A percentile compares a stretch with the other conserved stretches of the same genome.
These are phyloP conservation scores for Xenopus borealis DNA, from an alignment of 2,113 vertebrate genomes.

Conservation along the genomic window DNA sequence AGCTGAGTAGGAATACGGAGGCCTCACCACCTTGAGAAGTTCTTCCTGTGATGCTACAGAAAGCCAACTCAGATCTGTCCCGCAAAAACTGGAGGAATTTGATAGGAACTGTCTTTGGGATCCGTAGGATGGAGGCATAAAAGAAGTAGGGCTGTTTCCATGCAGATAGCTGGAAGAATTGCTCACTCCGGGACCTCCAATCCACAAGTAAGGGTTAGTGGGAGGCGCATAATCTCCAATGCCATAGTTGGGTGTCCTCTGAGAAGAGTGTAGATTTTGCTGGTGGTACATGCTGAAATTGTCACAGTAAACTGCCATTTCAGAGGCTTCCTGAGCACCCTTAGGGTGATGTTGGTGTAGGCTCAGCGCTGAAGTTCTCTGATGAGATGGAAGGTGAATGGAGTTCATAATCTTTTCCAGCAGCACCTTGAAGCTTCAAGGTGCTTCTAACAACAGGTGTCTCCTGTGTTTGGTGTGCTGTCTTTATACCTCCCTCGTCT, in stretches of 20 bases:
- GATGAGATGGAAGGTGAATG: slow-evolving; percentile 69
- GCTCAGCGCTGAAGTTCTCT: slow-evolving; percentile 64
- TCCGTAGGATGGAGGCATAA: slow-evolving; percentile 75
- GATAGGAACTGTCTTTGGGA: slow-evolving; percentile 75
- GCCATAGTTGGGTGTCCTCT: slow-evolving; percentile 76
- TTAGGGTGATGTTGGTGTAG: slow-evolving; percentile 65
- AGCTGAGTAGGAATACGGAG: slow-evolving; percentile 94
- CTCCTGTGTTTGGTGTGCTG: background rate
- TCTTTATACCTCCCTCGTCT: slow-evolving; percentile 46
- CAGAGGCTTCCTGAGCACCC: slow-evolving; percentile 70
- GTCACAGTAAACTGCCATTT: slow-evolving; percentile 88
- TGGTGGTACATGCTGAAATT: slow-evolving; percentile 76
- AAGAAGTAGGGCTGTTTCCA: slow-evolving; percentile 65
- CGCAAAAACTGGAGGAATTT: slow-evolving; percentile 68
- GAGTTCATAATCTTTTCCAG: slow-evolving; percentile 72
- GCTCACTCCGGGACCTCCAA: slow-evolving; percentile 73
- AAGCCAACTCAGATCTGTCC: slow-evolving; percentile 85
- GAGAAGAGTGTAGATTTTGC: slow-evolving; percentile 64
- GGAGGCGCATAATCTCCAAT: slow-evolving; percentile 78
- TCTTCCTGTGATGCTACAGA: slow-evolving; percentile 91
- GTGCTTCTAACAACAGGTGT: slow-evolving; percentile 47
- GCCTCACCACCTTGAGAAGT: slow-evolving; percentile 88
- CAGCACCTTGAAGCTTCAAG: slow-evolving; percentile 20
- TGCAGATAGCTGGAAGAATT: slow-evolving; percentile 76
- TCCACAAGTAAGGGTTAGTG: slow-evolving; percentile 85